phyloP scores from a whole-genome alignment of 1,140 invertebrate genomes.

The Drosophila pseudoananassae region DNA sequence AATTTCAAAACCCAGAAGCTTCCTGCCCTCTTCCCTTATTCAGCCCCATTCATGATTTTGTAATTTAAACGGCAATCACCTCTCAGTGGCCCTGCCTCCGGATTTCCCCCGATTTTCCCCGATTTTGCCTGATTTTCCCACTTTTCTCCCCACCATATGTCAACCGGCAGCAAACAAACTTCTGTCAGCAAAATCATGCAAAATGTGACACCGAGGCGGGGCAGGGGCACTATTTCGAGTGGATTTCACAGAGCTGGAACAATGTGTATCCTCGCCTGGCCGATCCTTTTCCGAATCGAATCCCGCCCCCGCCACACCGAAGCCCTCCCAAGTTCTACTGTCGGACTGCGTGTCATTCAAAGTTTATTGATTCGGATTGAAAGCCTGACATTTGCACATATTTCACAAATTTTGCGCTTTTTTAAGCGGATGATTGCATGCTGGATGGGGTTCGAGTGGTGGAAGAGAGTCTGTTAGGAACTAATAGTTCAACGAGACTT shows the following conservation, averaged over 20 bases:
- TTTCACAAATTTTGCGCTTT: slow-evolving; percentile 48
- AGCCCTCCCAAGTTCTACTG: not conserved
- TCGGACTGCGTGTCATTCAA: slow-evolving; percentile 51
- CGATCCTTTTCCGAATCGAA: slow-evolving; percentile 2
- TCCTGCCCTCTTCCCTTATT: slow-evolving; percentile 14
- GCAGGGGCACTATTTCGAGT: slow-evolving; percentile 26
- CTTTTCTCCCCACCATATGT: slow-evolving; percentile 23
- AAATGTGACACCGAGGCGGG: slow-evolving; percentile 58
- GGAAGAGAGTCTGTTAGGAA: slow-evolving; percentile 7
- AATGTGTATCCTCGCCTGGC: slow-evolving; percentile 26
- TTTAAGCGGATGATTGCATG: slow-evolving; percentile 16
- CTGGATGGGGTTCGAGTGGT: not conserved
- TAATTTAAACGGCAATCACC: slow-evolving; percentile 77
- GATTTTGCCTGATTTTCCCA: not conserved
- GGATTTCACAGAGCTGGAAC: slow-evolving; percentile 34
- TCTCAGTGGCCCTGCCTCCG: slow-evolving; percentile 7
- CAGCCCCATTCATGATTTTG: slow-evolving; percentile 65
- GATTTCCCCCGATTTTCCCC: slow-evolving; percentile 1
- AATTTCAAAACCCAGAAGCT: slow-evolving; percentile 58
- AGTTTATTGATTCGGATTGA: slow-evolving; percentile 61
- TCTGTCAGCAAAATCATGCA: slow-evolving; percentile 72
- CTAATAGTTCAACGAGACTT: slow-evolving; percentile 29
- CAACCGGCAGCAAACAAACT: slow-evolving; percentile 58
- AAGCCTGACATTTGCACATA: slow-evolving; percentile 55
- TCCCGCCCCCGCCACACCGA: not conserved